Base-by-base conservation (phyloP, 2,888 invertebrate genomes). In the Quadroppia sp. region DNA sequence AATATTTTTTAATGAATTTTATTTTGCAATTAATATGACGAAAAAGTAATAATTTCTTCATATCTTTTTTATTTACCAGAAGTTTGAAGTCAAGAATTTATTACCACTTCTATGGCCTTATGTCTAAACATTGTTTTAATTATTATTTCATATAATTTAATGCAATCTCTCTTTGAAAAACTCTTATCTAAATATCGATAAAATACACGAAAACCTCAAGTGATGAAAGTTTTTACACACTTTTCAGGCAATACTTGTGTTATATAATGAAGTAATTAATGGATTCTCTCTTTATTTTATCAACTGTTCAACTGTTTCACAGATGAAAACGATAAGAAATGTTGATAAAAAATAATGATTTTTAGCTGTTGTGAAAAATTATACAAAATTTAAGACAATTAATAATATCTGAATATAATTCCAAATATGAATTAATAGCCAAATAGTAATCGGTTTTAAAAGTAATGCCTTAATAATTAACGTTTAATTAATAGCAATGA, bases 231-330 rank as follows among this genome's bases (percentile, higher is more conserved):
- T 25, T 50, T 50, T 53, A 9, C 23, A 25, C 9, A 53, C 23
- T 56, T 53, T 53, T 53, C 20, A 30, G 15, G 28, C 30, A 28
- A 30, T 30, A 56, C 28, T 56, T 28, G 56, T 25, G 28, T 56
- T 56, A 23, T 30, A 56, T 56, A 56, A 56, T 23, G 28, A 56
- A 30, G 56, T 56, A 56, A 56, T 56, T 56, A 56, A 56, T 56
- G 56, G 15, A 17, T 56, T 45, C 17, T 15, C 45, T 45, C n/a
- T n/a, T n/a, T n/a, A n/a, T 48, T 20, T 48, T 30, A 56, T 30
- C 56, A 56, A 56, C 56, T 56, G 56, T 56, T 56, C n/a, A n/a
- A n/a, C n/a, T n/a, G n/a, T n/a, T n/a, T n/a, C 28, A 56, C 30
- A 30, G 56, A 56, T 56, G 28, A 30, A 15, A 30, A 7, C 11